Evolutionary conservation across 2,113 vertebrate genomes (phyloP).

Genomic region (Psephotus haematonotus): DNA sequence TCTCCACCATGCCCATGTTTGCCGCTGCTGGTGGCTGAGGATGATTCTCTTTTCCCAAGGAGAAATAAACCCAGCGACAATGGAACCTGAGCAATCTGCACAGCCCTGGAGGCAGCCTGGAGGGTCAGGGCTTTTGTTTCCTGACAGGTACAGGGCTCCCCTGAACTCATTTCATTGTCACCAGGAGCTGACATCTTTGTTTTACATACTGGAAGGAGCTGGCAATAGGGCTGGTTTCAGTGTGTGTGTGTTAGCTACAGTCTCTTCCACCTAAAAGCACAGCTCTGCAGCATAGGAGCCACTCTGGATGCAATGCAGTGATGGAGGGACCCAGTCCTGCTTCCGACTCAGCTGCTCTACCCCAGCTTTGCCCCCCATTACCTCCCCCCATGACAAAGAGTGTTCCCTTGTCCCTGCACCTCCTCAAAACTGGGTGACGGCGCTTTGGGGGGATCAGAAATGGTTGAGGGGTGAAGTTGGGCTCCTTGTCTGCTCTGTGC

Average conservation of each 20-base stretch:
- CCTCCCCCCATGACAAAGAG: background rate
- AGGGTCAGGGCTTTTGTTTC: slow-evolving; percentile 12
- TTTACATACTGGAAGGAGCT: background rate
- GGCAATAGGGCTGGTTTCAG: background rate
- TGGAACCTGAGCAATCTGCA: background rate
- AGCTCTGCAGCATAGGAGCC: background rate
- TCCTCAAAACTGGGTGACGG: accelerated
- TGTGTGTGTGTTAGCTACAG: background rate
- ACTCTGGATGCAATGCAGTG: background rate
- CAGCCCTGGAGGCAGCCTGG: background rate
- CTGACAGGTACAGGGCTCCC: background rate
- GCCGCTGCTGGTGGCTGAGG: background rate
- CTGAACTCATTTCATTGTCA: background rate
- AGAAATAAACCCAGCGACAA: slow-evolving; percentile 1
- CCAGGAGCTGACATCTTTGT: background rate
- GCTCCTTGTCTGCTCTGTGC: too few species aligned
- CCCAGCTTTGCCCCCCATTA: background rate
- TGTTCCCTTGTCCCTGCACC: background rate
- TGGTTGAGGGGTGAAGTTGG: accelerated
- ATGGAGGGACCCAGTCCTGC: accelerated
- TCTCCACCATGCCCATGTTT: background rate
- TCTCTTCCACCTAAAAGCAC: background rate
- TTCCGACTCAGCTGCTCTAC: background rate
- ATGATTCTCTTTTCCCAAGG: background rate
- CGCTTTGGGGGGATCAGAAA: accelerated